Evolutionary conservation across 2,113 vertebrate genomes (phyloP).

Genomic region (Pitta sordida): DNA sequence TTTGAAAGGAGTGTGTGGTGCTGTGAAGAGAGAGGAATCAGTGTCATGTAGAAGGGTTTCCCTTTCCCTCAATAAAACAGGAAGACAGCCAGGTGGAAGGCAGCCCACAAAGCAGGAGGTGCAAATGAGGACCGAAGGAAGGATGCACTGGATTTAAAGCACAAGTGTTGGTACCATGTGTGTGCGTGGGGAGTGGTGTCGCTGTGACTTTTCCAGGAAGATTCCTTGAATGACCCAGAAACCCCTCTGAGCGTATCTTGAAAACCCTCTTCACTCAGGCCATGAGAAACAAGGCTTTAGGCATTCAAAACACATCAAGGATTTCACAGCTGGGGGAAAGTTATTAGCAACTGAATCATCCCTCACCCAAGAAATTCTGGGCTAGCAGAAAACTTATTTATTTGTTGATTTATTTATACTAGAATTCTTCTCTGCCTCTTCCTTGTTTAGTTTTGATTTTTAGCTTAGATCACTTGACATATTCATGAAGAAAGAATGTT

Average conservation of each 20-base stretch:
- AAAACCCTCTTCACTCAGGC: not conserved
- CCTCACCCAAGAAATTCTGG: not conserved
- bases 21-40: not conserved
- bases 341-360: not conserved
- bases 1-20: not conserved
- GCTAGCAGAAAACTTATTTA: constrained; percentile 21
- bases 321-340: not conserved
- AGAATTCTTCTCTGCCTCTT: constrained; percentile 20
- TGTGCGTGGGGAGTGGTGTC: not conserved
- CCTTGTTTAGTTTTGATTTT: constrained; percentile 10
- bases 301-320: not conserved
- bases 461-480: constrained; percentile 6
- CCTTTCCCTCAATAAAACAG: constrained; percentile 5
- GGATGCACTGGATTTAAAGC: constrained; percentile 49
- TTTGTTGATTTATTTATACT: constrained; percentile 63
- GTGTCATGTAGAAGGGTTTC: not conserved
- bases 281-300: not conserved
- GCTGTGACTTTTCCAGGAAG: constrained; percentile 36
- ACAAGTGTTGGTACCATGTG: constrained; percentile 51
- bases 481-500: not conserved
- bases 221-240: constrained; percentile 37
- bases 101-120: constrained; percentile 35
- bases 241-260: not conserved
- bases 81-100: constrained; percentile 16
- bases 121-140: not conserved